These are phyloP conservation scores for Aphrophora alni DNA, from an alignment of 2,888 invertebrate genomes.

Conservation along the genomic window DNA sequence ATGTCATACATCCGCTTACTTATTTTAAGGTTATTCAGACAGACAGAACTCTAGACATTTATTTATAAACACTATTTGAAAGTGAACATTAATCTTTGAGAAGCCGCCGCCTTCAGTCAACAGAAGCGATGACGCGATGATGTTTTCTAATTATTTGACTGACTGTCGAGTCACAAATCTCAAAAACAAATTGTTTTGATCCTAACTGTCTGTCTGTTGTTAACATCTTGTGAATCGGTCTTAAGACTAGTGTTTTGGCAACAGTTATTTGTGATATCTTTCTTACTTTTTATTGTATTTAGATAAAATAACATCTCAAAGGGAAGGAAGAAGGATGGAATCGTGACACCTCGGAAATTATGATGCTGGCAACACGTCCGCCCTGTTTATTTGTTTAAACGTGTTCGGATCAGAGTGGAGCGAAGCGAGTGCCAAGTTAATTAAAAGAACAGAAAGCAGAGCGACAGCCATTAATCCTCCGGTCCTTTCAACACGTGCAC, in stretches of 20 bases:
- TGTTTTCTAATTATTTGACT: background rate
- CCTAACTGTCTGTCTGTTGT: background rate
- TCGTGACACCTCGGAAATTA: background rate
- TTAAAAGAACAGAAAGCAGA: background rate
- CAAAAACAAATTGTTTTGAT: conserved; percentile 6
- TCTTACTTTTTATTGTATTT: background rate
- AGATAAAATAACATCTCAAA: background rate
- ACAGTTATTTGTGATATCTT: background rate
- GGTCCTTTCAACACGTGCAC: background rate
- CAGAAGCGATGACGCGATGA: background rate
- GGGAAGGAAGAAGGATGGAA: background rate
- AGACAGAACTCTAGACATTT: background rate
- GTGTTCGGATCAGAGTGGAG: background rate
- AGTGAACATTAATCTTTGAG: background rate
- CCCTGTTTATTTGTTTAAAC: background rate
- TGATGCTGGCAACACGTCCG: background rate
- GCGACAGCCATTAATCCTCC: background rate
- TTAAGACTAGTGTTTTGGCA: background rate
- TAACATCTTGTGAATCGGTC: conserved; percentile 3
- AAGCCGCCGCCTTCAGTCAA: background rate
- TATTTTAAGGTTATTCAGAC: background rate
- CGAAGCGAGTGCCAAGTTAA: background rate
- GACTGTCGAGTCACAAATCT: background rate
- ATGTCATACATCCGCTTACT: no score
- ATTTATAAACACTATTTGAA: background rate